These are phyloP conservation scores for Crotalus horridus DNA, from an alignment of 2,113 vertebrate species.

Conservation along the genomic window DNA sequence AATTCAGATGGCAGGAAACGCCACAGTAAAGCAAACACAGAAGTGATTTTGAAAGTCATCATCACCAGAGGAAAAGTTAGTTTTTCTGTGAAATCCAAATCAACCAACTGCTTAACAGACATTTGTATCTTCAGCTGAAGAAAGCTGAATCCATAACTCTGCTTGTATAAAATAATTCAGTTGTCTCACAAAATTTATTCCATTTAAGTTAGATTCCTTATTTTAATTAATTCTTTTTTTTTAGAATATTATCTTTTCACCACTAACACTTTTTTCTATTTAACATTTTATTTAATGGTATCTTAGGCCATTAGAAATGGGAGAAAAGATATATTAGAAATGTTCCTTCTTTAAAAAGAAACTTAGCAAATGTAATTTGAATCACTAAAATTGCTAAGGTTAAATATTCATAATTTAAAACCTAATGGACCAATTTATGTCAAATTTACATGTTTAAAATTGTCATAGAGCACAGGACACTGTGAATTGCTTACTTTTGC, in stretches of 20 bases:
- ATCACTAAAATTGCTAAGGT: conserved; percentile 11
- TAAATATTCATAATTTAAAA: conserved; percentile 24
- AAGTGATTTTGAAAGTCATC: background rate
- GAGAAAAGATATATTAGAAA: background rate
- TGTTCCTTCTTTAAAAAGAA: conserved; percentile 1
- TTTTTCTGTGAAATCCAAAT: background rate
- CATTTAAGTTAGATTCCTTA: background rate
- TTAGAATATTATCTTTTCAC: background rate
- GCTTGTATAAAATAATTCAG: conserved; percentile 1
- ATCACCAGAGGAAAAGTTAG: background rate
- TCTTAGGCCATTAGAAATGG: background rate
- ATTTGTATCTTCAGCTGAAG: background rate
- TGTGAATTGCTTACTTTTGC: background rate
- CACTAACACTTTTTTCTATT: background rate
- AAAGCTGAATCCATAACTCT: background rate
- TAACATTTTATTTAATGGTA: background rate
- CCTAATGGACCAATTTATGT: conserved; percentile 15
- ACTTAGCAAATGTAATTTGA: background rate
- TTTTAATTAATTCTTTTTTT: background rate
- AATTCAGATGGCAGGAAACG: background rate
- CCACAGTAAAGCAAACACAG: background rate
- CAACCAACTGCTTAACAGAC: background rate
- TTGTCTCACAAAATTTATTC: background rate
- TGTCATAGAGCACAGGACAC: background rate
- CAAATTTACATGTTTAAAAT: conserved; percentile 14